Base-by-base conservation (phyloP, 1,140 invertebrate genomes). In the Drosophila paulistorum region DNA sequence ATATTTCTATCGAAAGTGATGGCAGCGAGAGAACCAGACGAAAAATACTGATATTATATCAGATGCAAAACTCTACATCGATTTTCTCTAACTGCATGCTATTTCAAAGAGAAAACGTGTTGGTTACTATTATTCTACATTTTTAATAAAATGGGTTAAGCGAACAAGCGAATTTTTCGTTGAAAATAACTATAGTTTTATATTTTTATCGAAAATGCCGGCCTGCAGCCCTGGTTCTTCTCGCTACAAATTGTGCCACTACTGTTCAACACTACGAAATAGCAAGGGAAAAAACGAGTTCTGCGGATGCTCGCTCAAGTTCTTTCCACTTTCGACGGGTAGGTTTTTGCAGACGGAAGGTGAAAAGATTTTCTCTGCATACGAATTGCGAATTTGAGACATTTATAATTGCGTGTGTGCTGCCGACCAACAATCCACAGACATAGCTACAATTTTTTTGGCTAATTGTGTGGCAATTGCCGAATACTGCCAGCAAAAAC, bases 311-410 rank as follows among this genome's bases (percentile, higher is more conserved):
- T 87, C 83, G 84, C 81, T 65, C 68, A 58, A 80, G 42, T 77
- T 83, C 85, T 73, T 86, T 79, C 69, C 83, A 87, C 86, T 87
- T 87, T 89, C 84, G 83, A 87, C 83, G 83, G 84, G 83, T 87
- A 87, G 83, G 84, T 87, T 87, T 86, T 87, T 74, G 83, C 83
- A 87, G 83, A 82, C 84, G 84, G 83, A 86, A 86, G 83, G 79
- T 77, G 79, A 82, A 87, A 84, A 84, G 66, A 83, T 89, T 89
- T 81, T 89, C 79, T 89, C 79, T 87, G 81, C 69, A 74, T 84
- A 78, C 72, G 77, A 81, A 77, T 89, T 87, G 84, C 84, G 61
- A 79, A 77, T 77, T 82, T 74, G 11, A 45, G 70, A 23, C 57
- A 78, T 67, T 35, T 65, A 26, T 45, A 57, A 64, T 48, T 62